Evolutionary conservation across 1,140 invertebrate genomes (phyloP).

Genomic region (Eueides isabella): DNA sequence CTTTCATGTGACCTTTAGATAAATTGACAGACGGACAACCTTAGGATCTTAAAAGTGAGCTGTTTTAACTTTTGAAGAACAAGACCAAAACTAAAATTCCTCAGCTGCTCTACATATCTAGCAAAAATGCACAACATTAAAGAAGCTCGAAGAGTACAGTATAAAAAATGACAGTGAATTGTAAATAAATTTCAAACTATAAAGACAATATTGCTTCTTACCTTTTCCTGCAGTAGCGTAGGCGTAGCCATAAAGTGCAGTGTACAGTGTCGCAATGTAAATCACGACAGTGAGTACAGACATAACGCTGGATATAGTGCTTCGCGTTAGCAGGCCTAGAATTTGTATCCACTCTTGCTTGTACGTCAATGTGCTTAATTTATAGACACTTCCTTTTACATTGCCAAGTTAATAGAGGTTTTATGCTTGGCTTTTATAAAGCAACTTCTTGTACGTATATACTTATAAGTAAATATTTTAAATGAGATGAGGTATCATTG

Average conservation of each 20-base stretch:
- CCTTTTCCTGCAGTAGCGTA: conserved; percentile 29
- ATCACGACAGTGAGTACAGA: conserved; percentile 36
- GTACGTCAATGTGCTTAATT: conserved; percentile 27
- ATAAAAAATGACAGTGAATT: neutral
- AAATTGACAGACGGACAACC: too few species aligned
- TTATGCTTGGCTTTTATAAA: neutral
- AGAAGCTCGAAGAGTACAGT: too few species aligned
- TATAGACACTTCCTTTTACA: conserved; percentile 24
- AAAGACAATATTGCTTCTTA: conserved; percentile 20
- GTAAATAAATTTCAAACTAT: neutral
- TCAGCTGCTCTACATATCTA: too few species aligned
- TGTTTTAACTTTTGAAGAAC: too few species aligned
- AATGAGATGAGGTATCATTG: too few species aligned
- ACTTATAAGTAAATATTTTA: neutral
- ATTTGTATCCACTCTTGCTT: conserved; percentile 31
- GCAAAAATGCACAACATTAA: too few species aligned
- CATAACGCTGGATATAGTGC: conserved; percentile 32
- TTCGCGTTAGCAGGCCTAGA: conserved; percentile 29
- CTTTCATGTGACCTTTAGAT: too few species aligned
- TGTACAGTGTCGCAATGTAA: conserved; percentile 38
- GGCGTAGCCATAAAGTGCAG: conserved; percentile 34
- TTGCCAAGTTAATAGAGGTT: neutral
- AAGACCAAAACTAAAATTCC: too few species aligned
- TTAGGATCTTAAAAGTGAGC: too few species aligned
- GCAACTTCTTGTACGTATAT: neutral